These are phyloP conservation scores for Puma concolor DNA, from an alignment of 2,113 vertebrate genomes.

Conservation along the genomic window DNA sequence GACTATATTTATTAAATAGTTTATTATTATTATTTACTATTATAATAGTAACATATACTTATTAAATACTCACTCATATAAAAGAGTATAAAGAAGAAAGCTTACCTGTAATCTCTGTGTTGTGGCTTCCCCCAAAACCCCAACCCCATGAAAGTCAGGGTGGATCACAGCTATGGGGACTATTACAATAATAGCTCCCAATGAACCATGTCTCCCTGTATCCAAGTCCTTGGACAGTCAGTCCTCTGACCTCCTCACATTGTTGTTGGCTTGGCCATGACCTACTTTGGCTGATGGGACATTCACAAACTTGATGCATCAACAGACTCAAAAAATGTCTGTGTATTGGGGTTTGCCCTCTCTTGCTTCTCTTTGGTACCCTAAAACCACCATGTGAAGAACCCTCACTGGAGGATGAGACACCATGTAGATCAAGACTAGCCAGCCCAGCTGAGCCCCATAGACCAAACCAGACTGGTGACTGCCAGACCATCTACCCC, in stretches of 20 bases:
- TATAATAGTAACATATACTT: neutral
- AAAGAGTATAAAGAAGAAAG: neutral
- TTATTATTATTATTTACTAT: neutral
- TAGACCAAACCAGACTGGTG: neutral
- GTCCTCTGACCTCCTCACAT: neutral
- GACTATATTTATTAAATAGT: neutral
- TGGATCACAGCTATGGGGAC: neutral
- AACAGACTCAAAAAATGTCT: neutral
- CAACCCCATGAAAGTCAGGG: neutral
- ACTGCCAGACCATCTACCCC: neutral
- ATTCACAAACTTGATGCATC: neutral
- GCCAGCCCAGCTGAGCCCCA: neutral
- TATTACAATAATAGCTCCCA: neutral
- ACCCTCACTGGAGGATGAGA: neutral
- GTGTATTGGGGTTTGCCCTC: neutral
- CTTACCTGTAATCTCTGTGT: neutral
- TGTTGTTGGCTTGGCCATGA: neutral
- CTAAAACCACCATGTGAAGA: neutral
- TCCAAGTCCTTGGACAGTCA: neutral
- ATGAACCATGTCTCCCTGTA: neutral
- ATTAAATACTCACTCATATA: neutral
- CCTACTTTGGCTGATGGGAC: neutral
- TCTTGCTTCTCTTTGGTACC: neutral
- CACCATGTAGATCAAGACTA: neutral
- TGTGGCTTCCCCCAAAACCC: neutral